Evolutionary conservation across 2,113 vertebrate species (phyloP).

Genomic region (Salminus brasiliensis): DNA sequence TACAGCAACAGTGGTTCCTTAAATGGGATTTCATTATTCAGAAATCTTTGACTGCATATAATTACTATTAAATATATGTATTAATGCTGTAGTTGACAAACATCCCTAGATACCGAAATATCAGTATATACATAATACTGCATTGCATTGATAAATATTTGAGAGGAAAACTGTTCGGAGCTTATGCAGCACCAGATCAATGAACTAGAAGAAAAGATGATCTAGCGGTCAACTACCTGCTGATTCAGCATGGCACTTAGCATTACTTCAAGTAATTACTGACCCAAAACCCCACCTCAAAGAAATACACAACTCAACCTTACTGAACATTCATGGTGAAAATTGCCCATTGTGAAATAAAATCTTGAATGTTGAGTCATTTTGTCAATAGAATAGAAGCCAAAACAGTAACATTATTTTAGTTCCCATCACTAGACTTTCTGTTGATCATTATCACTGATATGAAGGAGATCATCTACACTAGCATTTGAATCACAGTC

Average conservation of each 20-base stretch:
- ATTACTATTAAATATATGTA: background rate
- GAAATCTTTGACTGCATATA: no score
- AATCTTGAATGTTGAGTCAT: no score
- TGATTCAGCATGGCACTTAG: constrained; percentile 82
- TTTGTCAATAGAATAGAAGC: no score
- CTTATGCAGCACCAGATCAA: constrained; percentile 46
- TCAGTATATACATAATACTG: background rate
- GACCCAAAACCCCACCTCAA: constrained; percentile 71
- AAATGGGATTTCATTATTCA: no score
- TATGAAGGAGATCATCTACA: no score
- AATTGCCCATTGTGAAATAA: no score
- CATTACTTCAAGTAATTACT: constrained; percentile 77
- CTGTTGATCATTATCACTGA: no score
- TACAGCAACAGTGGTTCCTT: no score
- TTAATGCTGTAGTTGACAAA: background rate
- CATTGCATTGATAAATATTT: background rate
- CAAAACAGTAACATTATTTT: no score
- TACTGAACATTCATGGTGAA: no score
- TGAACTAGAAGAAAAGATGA: constrained; percentile 61
- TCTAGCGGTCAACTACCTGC: constrained; percentile 64
- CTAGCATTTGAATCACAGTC: background rate
- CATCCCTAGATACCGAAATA: background rate
- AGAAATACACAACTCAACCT: constrained; percentile 70
- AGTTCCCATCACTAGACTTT: no score
- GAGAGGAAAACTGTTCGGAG: background rate